Percentiles rank a stretch among this genome's conserved stretches.
Conservation (phyloP, 2,113 vertebrate species). For the Astur gentilis region DNA sequence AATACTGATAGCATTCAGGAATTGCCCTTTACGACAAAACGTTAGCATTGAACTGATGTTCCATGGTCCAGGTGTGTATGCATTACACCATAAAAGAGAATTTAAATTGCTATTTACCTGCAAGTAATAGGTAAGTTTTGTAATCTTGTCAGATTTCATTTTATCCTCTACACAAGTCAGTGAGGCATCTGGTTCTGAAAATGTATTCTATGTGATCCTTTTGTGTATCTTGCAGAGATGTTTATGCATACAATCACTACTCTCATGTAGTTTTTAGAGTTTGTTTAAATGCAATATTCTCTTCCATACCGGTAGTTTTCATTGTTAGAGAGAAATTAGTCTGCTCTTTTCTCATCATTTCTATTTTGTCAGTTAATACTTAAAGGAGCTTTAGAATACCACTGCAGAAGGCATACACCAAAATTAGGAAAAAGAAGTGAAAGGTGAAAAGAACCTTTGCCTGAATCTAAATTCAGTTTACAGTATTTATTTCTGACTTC, state of each 20-base stretch:
- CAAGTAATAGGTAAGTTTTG: not conserved
- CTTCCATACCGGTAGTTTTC: not conserved
- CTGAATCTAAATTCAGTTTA: not conserved
- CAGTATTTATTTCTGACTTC: not conserved
- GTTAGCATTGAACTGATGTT: not conserved
- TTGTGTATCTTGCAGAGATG: not conserved
- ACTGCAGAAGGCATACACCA: not conserved
- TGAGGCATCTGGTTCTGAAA: not conserved
- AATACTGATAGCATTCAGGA: not conserved
- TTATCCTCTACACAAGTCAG: not conserved
- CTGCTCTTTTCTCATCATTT: not conserved
- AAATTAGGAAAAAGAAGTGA: not conserved
- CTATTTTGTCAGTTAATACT: not conserved
- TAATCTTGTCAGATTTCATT: slow-evolving; percentile 7
- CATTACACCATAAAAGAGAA: not conserved
- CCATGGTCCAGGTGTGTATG: not conserved
- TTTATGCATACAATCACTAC: not conserved
- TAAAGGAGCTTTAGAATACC: not conserved
- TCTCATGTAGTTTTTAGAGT: not conserved
- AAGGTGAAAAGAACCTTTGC: not conserved
- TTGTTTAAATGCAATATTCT: slow-evolving; percentile 8
- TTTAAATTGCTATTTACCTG: not conserved
- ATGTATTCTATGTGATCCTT: not conserved
- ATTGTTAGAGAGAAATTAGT: not conserved
- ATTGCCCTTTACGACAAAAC: not conserved